A percentile compares a stretch with the other conserved stretches of the same genome.
phyloP scores from a whole-genome alignment of 2,888 invertebrate species.

The Muschampia plurimacula region DNA sequence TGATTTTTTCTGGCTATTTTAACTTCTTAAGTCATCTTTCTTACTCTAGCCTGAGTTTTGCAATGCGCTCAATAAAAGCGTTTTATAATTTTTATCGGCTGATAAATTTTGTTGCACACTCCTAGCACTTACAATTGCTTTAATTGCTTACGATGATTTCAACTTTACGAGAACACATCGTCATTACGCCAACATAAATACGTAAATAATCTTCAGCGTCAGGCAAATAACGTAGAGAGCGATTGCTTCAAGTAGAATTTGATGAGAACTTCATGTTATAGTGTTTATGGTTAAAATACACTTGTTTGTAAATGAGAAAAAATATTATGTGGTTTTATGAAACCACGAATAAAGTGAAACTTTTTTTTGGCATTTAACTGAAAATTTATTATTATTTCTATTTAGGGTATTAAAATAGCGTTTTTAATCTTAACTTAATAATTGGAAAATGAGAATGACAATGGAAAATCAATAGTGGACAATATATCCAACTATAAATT shows the following conservation, averaged over 20 bases:
- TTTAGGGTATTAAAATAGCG: too few relatives aligned
- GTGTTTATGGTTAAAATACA: conserved; percentile 12
- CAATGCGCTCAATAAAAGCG: not conserved
- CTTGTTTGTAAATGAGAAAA: conserved; percentile 40
- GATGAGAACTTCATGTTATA: conserved; percentile 19
- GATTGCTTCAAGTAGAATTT: conserved; percentile 4
- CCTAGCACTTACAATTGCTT: conserved; percentile 26
- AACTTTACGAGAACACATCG: conserved; percentile 25
- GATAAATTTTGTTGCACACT: conserved; percentile 31
- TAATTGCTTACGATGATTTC: conserved; percentile 33
- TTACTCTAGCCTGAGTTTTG: conserved; percentile 12
- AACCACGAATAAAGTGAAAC: too few relatives aligned
- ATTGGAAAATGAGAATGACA: too few relatives aligned
- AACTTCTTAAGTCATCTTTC: conserved; percentile 53
- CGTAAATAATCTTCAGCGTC: conserved; percentile 23
- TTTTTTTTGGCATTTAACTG: too few relatives aligned
- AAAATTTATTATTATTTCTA: too few relatives aligned
- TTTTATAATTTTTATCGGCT: conserved; percentile 23
- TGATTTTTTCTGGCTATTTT: conserved; percentile 71
- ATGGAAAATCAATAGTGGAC: too few relatives aligned
- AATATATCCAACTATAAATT: too few relatives aligned
- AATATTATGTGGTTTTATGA: not conserved
- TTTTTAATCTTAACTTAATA: too few relatives aligned
- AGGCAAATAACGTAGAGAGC: conserved; percentile 6
- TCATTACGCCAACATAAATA: conserved; percentile 17